Evolutionary conservation across 2,888 invertebrate genomes (phyloP).

Genomic region (Dexiosoma caninum): DNA sequence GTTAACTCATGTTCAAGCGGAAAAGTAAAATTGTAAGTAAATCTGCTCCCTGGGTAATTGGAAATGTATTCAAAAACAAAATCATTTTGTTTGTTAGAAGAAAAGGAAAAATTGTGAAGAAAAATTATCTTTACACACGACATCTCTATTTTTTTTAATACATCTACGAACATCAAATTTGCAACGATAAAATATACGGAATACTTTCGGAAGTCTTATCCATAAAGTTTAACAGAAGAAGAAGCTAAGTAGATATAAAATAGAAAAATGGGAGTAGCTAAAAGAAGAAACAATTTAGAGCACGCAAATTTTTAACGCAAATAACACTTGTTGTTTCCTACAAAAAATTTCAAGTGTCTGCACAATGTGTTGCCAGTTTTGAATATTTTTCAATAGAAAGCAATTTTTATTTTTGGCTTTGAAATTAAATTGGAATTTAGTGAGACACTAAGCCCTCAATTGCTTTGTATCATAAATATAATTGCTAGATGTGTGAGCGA

Average conservation of each 20-base stretch:
- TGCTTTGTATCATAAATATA: no score
- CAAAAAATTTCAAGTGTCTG: no score
- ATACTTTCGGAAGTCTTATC: slow-evolving; percentile 16
- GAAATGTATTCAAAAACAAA: background rate
- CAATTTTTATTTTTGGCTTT: no score
- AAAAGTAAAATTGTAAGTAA: no score
- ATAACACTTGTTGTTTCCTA: slow-evolving; percentile 35
- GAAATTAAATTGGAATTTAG: no score
- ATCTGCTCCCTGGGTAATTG: background rate
- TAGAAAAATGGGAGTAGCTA: background rate
- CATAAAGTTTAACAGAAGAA: background rate
- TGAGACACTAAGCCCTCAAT: no score
- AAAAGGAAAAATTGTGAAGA: slow-evolving; percentile 12
- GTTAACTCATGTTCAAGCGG: no score
- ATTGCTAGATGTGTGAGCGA: no score
- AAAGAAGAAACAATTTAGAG: slow-evolving; percentile 21
- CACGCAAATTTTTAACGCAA: slow-evolving; percentile 44
- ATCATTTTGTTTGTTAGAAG: background rate
- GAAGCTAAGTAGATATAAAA: background rate
- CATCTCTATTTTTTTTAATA: slow-evolving; percentile 16
- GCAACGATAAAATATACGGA: background rate
- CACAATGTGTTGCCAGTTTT: no score
- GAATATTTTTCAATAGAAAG: no score
- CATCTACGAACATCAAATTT: background rate
- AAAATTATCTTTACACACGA: slow-evolving; percentile 56